These are phyloP conservation scores for Peromyscus polionotus DNA, from an alignment of 2,113 vertebrate species.

Conservation along the genomic window DNA sequence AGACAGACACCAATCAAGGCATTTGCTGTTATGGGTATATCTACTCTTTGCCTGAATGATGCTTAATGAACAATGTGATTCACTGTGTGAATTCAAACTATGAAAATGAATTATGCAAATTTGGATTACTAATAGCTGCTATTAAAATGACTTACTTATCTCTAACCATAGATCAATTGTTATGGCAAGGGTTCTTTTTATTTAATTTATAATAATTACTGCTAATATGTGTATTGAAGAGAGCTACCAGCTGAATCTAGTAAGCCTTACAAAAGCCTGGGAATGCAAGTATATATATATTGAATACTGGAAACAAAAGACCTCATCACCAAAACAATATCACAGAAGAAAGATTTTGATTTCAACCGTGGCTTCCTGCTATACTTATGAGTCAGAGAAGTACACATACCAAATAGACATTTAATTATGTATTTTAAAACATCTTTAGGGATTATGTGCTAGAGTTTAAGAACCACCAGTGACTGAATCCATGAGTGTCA, in stretches of 20 bases:
- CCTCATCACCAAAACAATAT: neutral
- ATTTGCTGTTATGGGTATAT: conserved; percentile 20
- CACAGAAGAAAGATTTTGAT: neutral
- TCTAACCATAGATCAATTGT: conserved; percentile 60
- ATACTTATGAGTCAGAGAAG: neutral
- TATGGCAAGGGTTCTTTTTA: conserved; percentile 33
- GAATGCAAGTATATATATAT: neutral
- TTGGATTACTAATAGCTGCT: conserved; percentile 55
- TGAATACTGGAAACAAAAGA: neutral
- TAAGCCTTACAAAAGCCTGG: neutral
- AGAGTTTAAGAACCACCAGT: neutral
- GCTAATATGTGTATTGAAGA: conserved; percentile 46
- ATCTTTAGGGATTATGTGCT: neutral
- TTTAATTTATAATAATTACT: conserved; percentile 58
- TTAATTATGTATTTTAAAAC: neutral
- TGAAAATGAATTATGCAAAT: conserved; percentile 73
- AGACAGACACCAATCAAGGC: conserved; percentile 53
- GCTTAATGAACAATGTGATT: conserved; percentile 47
- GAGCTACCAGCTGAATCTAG: neutral
- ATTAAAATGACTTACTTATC: conserved; percentile 74
- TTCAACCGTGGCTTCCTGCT: neutral
- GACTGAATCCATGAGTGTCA: neutral
- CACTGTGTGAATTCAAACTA: conserved; percentile 66
- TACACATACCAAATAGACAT: neutral
- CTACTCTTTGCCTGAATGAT: conserved; percentile 55